Evolutionary conservation across 1,140 invertebrate genomes (phyloP), one percentile per base, ranked within the genome.

Genomic region (Listronotus bonariensis): DNA sequence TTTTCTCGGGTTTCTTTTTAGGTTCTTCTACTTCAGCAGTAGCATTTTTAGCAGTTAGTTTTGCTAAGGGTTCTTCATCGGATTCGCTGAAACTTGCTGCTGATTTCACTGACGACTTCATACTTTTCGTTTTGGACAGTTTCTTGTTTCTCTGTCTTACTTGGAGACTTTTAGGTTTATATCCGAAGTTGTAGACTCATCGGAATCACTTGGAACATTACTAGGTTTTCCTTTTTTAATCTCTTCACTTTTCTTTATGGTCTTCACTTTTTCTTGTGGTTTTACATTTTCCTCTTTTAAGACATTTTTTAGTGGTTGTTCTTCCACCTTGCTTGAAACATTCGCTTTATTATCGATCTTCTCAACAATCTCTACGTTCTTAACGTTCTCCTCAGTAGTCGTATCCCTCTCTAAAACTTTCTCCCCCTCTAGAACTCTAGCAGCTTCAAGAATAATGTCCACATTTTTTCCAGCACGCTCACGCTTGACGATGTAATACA

Each of bases 1-100:
- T 20, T 26, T 58, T 60, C 62, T 67, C 11, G 7, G 34, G 53
- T 64, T 59, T 57, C 51, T 54, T 58, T 38, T 53, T 45, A 10
- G 36, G n/a, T 14, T 52, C 41, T 11, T 15, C 26, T 6, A 34
- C 46, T 34, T 69, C 26, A 34, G 59, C 61, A 40, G 46, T 34
- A 42, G 45, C 60, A 51, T 43, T 54, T 56, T 65, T 69, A 53
- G 75, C 68, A 10, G 70, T 78, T 60, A 83, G 71, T 72, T 84
- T 85, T 12, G 81, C 81, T 48, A 85, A 63, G 17, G 83, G 83
- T 71, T 85, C 84, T 68, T 85, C 84, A 72, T 85, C 84, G 12
- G 84, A 85, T 72, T 85, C 84, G 71, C 82, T 84, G 52, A 84
- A 85, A 67, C 75, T 82, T 36, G 31, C 38, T 20, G 65, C 62